Evolutionary conservation across 1,140 invertebrate genomes (phyloP).

Genomic region (Drosophila simulans): DNA sequence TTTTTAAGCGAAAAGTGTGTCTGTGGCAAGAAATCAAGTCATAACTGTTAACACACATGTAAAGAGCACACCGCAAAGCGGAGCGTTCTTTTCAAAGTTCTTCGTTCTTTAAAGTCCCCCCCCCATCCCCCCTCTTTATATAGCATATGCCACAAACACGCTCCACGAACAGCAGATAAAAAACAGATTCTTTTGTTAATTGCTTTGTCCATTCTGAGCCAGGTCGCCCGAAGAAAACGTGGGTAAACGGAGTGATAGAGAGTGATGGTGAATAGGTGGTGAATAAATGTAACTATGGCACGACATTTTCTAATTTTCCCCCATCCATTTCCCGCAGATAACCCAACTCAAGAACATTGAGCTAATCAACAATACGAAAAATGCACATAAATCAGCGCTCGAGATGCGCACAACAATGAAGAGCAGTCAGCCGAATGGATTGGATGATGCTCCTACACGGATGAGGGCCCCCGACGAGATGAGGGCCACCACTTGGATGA

Average conservation of each 20-base stretch:
- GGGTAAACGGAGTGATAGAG: conserved; percentile 27
- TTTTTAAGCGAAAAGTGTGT: conserved; percentile 49
- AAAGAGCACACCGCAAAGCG: conserved; percentile 39
- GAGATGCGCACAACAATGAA: conserved; percentile 66
- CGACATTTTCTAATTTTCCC: conserved; percentile 56
- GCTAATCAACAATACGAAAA: conserved; percentile 82
- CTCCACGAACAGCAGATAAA: conserved; percentile 26
- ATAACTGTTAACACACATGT: conserved; percentile 66
- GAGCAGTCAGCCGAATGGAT: conserved; percentile 42
- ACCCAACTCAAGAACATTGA: conserved; percentile 84
- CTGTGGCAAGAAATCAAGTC: conserved; percentile 71
- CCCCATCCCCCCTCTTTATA: not conserved
- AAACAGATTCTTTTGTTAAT: conserved; percentile 50
- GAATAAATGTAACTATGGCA: conserved; percentile 48
- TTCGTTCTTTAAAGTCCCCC: not conserved
- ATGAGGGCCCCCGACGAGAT: conserved; percentile 48
- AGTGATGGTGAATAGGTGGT: conserved; percentile 8
- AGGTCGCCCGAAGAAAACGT: conserved; percentile 35
- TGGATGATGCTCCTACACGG: conserved; percentile 39
- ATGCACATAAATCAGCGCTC: conserved; percentile 75
- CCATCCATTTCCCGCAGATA: conserved; percentile 56
- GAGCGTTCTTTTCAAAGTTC: conserved; percentile 30
- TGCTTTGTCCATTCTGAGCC: conserved; percentile 30
- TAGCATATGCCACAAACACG: not conserved
- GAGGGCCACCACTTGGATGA: conserved; percentile 62